Conservation (phyloP, 2,888 invertebrate genomes). For the Zaprionus bogoriensis region DNA sequence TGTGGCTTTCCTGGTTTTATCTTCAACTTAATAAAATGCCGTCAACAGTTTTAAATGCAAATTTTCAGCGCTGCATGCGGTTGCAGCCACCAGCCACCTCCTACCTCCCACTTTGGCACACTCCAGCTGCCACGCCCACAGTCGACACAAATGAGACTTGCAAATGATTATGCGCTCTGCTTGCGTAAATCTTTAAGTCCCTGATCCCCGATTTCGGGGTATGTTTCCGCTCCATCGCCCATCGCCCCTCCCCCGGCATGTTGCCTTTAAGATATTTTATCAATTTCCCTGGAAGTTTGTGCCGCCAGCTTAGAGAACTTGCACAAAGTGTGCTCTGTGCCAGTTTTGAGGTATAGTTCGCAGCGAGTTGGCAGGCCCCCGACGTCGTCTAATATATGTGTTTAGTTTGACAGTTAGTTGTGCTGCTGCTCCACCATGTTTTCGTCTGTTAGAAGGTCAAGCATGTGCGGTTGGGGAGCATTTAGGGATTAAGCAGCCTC, state of each 20-base stretch:
- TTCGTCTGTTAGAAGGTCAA: slow-evolving; percentile 55
- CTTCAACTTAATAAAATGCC: slow-evolving; percentile 78
- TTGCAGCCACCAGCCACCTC: slow-evolving; percentile 32
- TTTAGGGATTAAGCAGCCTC: slow-evolving; percentile 13
- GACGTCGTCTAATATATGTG: slow-evolving; percentile 30
- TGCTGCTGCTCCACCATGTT: slow-evolving; percentile 1
- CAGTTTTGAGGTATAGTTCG: slow-evolving; percentile 25
- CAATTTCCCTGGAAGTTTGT: slow-evolving; percentile 67
- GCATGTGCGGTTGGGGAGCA: slow-evolving; percentile 33
- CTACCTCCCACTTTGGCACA: neutral
- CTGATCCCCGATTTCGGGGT: neutral
- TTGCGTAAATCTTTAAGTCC: slow-evolving; percentile 54
- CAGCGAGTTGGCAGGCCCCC: slow-evolving; percentile 27
- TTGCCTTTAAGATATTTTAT: slow-evolving; percentile 75
- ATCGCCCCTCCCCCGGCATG: slow-evolving; percentile 24
- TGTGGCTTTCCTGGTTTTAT: slow-evolving; percentile 79
- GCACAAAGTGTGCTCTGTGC: slow-evolving; percentile 31
- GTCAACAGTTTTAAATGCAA: slow-evolving; percentile 79
- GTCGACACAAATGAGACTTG: slow-evolving; percentile 72
- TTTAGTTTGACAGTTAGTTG: slow-evolving; percentile 38
- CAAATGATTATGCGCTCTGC: slow-evolving; percentile 72
- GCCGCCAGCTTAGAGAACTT: slow-evolving; percentile 44
- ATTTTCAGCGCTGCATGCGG: slow-evolving; percentile 66
- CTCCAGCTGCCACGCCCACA: slow-evolving; percentile 25
- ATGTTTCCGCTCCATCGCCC: neutral